Conservation (phyloP, 2,797 vertebrate species). For the Darevskia mixta region DNA sequence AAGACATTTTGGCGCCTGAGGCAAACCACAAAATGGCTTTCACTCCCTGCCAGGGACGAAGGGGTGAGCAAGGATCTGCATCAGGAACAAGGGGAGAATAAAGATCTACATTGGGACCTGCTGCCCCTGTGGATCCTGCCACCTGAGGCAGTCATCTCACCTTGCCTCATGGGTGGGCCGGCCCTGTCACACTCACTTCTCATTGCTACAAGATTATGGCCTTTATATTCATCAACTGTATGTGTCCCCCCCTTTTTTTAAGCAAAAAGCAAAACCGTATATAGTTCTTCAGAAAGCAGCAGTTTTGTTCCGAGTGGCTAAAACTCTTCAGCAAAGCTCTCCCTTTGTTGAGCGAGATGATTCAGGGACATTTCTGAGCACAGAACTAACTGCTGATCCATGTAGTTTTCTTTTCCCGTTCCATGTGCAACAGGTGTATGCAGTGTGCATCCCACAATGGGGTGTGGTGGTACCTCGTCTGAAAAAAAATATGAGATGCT, state of each 20-base stretch:
- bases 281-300: slow-evolving; percentile 42
- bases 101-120: too few relatives aligned
- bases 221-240: slow-evolving; percentile 30
- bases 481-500: slow-evolving; percentile 56
- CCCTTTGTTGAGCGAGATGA: slow-evolving; percentile 28
- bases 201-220: slow-evolving; percentile 45
- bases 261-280: slow-evolving; percentile 35
- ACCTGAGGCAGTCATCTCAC: too few relatives aligned
- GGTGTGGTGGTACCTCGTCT: slow-evolving; percentile 55
- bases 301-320: slow-evolving; percentile 30
- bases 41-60: too few relatives aligned
- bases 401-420: slow-evolving; percentile 18
- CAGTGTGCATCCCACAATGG: slow-evolving; percentile 41
- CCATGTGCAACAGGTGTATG: slow-evolving; percentile 41
- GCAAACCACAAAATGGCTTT: too few relatives aligned
- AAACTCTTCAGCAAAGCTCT: slow-evolving; percentile 26
- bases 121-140: too few relatives aligned
- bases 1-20: too few relatives aligned
- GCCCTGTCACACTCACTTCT: not conserved
- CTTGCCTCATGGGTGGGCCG: too few relatives aligned
- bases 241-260: not conserved
- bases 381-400: slow-evolving; percentile 50
- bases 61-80: too few relatives aligned
- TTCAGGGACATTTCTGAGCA: slow-evolving; percentile 4
- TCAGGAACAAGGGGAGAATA: too few relatives aligned